These are phyloP conservation scores for Nesogale talazaci DNA, from an alignment of 2,113 vertebrate species.

Conservation along the genomic window DNA sequence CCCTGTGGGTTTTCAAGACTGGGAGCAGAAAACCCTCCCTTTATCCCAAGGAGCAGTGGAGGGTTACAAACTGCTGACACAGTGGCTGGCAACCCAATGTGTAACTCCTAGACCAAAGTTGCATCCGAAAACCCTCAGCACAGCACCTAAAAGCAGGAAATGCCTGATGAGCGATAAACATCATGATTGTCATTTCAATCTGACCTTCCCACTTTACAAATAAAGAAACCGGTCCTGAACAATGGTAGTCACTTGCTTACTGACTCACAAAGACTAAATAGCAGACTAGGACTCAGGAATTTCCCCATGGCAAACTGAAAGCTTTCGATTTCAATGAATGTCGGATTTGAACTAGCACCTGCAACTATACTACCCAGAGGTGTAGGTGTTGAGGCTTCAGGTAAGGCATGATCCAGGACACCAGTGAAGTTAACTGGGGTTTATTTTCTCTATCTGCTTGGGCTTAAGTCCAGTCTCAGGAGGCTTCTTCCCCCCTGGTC, in stretches of 20 bases:
- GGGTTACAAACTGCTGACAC: too few relatives aligned
- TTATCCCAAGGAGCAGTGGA: too few relatives aligned
- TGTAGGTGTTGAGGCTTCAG: neutral
- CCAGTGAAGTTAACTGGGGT: neutral
- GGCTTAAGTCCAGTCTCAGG: neutral
- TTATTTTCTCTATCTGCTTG: neutral
- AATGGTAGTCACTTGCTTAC: neutral
- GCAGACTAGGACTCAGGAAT: neutral
- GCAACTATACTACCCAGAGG: neutral
- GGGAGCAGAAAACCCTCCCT: too few relatives aligned
- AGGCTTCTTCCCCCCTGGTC: neutral
- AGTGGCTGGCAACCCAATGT: neutral
- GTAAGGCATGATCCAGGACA: conserved; percentile 17
- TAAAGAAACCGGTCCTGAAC: neutral
- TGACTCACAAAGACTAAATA: neutral
- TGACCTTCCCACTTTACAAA: neutral
- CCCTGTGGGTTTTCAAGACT: too few relatives aligned
- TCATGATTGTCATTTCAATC: neutral
- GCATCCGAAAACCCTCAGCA: neutral
- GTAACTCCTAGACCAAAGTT: neutral
- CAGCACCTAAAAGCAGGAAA: neutral
- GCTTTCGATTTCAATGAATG: neutral
- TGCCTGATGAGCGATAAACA: neutral
- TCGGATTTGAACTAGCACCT: neutral
- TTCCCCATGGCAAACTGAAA: neutral